Percentiles rank a stretch among this genome's conserved stretches.
Evolutionary conservation across 1,140 invertebrate genomes (phyloP).

Genomic region (Drosophila saltans): DNA sequence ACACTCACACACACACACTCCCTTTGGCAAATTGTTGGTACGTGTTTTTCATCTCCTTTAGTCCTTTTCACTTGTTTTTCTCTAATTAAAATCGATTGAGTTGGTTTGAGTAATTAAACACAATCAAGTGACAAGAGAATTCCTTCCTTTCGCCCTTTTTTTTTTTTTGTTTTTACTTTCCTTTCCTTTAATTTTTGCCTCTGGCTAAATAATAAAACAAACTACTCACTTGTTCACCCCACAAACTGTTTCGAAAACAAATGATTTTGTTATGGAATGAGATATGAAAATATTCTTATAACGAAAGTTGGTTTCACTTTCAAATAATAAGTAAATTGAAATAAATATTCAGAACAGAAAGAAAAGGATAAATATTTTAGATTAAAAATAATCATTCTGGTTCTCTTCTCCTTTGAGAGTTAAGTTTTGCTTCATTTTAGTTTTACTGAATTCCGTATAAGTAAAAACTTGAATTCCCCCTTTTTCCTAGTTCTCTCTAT

Average conservation of each 20-base stretch:
- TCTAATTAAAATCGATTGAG: conserved; percentile 55
- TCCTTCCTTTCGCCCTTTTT: not conserved
- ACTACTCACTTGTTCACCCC: conserved; percentile 18
- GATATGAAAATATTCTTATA: not conserved
- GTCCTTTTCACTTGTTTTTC: conserved; percentile 40
- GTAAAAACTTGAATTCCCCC: too few relatives aligned
- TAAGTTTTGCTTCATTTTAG: too few relatives aligned
- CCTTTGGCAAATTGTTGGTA: conserved; percentile 61
- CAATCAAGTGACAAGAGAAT: conserved; percentile 44
- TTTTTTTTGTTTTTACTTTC: not conserved
- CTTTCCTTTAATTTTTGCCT: conserved; percentile 32
- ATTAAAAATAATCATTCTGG: too few relatives aligned
- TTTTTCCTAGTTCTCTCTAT: too few relatives aligned
- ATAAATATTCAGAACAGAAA: too few relatives aligned
- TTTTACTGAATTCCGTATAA: too few relatives aligned
- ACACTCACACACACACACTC: conserved; percentile 16
- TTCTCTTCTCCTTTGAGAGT: too few relatives aligned
- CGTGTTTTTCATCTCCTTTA: conserved; percentile 48
- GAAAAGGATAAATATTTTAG: too few relatives aligned
- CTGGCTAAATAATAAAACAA: conserved; percentile 21
- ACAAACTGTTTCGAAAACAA: not conserved
- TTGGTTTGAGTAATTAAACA: conserved; percentile 77
- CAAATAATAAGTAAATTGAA: too few relatives aligned
- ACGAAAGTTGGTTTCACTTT: too few relatives aligned
- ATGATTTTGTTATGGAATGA: not conserved